Percentiles rank a stretch among this genome's conserved stretches.
These are phyloP conservation scores for Strix aluco DNA, from an alignment of 2,113 vertebrate genomes.

Conservation along the genomic window DNA sequence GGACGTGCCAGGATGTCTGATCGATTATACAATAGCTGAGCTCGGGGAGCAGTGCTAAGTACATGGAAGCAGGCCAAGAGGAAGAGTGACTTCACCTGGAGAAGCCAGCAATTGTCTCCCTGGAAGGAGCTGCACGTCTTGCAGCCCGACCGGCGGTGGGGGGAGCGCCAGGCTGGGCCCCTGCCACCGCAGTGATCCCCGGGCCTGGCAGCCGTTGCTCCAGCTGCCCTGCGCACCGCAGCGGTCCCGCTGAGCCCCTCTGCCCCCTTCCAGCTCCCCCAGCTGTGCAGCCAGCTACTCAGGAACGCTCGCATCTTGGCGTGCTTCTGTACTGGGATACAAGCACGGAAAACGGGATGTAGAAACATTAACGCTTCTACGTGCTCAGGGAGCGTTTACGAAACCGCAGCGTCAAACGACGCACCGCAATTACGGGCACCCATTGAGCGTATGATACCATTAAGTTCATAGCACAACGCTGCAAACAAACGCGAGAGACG, in stretches of 20 bases:
- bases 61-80: neutral
- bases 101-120: neutral
- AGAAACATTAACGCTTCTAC: rapidly evolving
- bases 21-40: neutral
- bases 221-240: no score
- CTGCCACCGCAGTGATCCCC: rapidly evolving
- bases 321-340: neutral
- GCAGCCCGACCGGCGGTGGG: rapidly evolving
- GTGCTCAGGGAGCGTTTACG: neutral
- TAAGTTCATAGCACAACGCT: rapidly evolving
- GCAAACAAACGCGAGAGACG: rapidly evolving
- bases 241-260: neutral
- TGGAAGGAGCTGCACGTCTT: rapidly evolving
- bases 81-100: neutral
- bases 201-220: neutral
- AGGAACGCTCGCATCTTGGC: rapidly evolving
- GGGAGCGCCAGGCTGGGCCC: neutral
- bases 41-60: neutral
- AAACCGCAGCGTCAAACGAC: neutral
- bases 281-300: rapidly evolving
- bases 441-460: rapidly evolving
- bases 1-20: neutral
- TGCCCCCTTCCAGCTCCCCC: neutral
- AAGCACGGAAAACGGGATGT: neutral
- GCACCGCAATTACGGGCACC: rapidly evolving